These are phyloP conservation scores for Mus caroli DNA, from an alignment of 2,797 vertebrate species.

Conservation along the genomic window DNA sequence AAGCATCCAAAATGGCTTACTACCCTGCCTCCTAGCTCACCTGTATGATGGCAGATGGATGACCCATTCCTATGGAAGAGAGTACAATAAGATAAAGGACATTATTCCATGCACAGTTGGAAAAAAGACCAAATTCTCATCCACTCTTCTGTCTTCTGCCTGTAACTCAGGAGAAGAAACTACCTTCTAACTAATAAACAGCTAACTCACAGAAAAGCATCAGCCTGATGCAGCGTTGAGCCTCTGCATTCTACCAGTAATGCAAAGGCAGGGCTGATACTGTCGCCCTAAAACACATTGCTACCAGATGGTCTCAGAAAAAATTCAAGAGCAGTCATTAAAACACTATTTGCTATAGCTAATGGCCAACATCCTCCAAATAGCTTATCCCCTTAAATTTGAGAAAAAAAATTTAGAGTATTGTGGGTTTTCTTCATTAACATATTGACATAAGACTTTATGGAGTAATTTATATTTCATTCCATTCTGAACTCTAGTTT, in stretches of 20 bases:
- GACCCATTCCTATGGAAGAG: neutral
- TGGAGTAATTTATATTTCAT: neutral
- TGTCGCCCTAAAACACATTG: neutral
- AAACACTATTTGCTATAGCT: neutral
- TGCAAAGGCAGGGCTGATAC: neutral
- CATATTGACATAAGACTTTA: neutral
- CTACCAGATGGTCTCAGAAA: neutral
- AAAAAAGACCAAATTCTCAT: neutral
- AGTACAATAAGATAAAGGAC: neutral
- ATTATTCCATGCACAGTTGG: neutral
- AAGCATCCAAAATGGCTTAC: neutral
- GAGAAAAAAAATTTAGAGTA: neutral
- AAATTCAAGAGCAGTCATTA: neutral
- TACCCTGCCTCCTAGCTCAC: neutral
- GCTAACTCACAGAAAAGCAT: neutral
- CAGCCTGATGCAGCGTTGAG: neutral
- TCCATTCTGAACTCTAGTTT: slow-evolving; percentile 21
- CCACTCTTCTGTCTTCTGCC: neutral
- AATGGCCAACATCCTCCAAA: neutral
- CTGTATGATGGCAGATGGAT: neutral
- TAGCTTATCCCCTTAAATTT: slow-evolving; percentile 3
- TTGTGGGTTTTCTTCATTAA: neutral
- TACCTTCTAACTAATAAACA: neutral
- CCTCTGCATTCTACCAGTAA: neutral
- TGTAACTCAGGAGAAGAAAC: neutral